Percentiles rank a stretch among this genome's conserved stretches.
Evolutionary conservation across 2,888 invertebrate genomes (phyloP).

Genomic region (Orchestes rusci): DNA sequence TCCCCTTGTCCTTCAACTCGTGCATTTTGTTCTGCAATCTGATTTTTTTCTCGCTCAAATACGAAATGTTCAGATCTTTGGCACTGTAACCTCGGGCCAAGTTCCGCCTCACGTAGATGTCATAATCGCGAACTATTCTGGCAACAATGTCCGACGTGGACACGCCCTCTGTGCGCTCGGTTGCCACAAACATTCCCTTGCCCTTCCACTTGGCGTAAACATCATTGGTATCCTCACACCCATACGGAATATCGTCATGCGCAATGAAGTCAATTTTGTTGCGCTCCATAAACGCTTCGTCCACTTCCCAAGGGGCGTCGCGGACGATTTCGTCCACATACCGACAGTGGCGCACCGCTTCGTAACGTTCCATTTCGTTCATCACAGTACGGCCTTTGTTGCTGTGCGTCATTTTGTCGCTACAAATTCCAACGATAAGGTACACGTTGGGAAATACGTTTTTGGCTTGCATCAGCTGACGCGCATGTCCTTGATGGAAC

Average conservation of each 20-base stretch:
- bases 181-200: conserved; percentile 96
- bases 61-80: conserved; percentile 97
- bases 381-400: conserved; percentile 95
- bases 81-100: conserved; percentile 95
- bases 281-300: conserved; percentile 79
- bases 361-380: conserved; percentile 93
- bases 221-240: conserved; percentile 73
- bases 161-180: conserved; percentile 87
- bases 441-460: conserved; percentile 94
- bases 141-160: conserved; percentile 98
- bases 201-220: conserved; percentile 89
- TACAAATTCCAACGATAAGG: conserved; percentile 96
- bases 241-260: conserved; percentile 97
- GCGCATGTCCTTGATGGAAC: conserved; percentile 97
- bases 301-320: conserved; percentile 93
- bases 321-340: conserved; percentile 94
- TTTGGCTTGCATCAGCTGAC: conserved; percentile 97
- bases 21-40: conserved; percentile 95
- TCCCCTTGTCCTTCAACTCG: conserved; percentile 87
- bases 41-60: conserved; percentile 95
- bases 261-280: conserved; percentile 99
- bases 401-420: conserved; percentile 82
- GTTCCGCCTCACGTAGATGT: conserved; percentile 95
- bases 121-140: conserved; percentile 96
- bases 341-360: conserved; percentile 95